Percentiles rank a stretch among this genome's conserved stretches.
Conservation (phyloP, 2,888 invertebrate genomes). For the Micoletzkya japonica region DNA sequence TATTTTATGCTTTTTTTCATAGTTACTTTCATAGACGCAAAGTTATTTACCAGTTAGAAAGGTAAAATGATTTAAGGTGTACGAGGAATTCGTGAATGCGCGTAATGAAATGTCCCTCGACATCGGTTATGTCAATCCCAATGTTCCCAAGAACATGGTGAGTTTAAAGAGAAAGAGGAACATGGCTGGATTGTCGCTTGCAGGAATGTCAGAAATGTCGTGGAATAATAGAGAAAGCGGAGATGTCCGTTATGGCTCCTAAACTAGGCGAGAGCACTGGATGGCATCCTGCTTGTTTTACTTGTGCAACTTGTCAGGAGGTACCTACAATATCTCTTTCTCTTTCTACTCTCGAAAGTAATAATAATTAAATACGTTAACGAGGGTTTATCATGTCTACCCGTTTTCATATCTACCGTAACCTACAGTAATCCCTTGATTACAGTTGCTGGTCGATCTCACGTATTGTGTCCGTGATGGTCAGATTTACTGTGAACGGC, state of each 20-base stretch:
- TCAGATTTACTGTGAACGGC: constrained; percentile 85
- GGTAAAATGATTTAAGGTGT: constrained; percentile 67
- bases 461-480: constrained; percentile 91
- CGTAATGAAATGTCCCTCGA: constrained; percentile 93
- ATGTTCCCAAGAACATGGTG: constrained; percentile 64
- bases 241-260: constrained; percentile 82
- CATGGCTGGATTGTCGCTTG: constrained; percentile 15
- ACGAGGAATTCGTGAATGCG: constrained; percentile 89
- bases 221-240: constrained; percentile 78
- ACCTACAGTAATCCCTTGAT: too few species aligned
- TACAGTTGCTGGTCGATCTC: constrained; percentile 86
- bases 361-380: too few species aligned
- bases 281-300: constrained; percentile 74
- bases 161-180: too few species aligned
- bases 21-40: neutral
- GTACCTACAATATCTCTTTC: constrained; percentile 26
- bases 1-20: neutral
- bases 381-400: too few species aligned
- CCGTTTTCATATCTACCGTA: too few species aligned
- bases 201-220: constrained; percentile 84
- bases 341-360: too few species aligned
- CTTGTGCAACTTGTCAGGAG: constrained; percentile 58
- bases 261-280: constrained; percentile 70
- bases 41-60: neutral
- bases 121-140: constrained; percentile 75